Percentiles rank a stretch among this genome's conserved stretches.
phyloP scores from a whole-genome alignment of 2,797 vertebrate genomes.

The Sitta carolinensis region DNA sequence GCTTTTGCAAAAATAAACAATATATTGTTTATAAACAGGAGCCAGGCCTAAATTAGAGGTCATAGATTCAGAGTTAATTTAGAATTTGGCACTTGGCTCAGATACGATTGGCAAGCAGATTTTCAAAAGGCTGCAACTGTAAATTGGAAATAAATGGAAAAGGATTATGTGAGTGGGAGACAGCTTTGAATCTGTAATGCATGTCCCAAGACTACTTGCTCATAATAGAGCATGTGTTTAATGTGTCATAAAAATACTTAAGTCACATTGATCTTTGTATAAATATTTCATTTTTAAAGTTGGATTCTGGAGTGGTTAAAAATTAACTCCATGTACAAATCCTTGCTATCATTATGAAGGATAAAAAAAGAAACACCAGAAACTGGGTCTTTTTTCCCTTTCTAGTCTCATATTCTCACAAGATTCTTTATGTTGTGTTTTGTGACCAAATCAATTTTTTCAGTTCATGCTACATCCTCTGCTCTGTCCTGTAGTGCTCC shows the following conservation, averaged over 20 bases:
- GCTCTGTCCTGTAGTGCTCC: not conserved
- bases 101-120: not conserved
- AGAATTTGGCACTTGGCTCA: conserved; percentile 3
- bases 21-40: not conserved
- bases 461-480: not conserved
- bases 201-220: not conserved
- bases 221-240: conserved; percentile 35
- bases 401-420: not conserved
- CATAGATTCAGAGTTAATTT: conserved; percentile 7
- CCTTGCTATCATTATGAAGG: not conserved
- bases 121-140: conserved; percentile 36
- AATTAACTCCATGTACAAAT: not conserved
- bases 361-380: not conserved
- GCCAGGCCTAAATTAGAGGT: not conserved
- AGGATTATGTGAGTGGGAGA: conserved; percentile 33
- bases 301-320: not conserved
- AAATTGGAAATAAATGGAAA: conserved; percentile 45
- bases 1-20: not conserved
- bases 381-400: not conserved
- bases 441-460: not conserved
- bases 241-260: conserved; percentile 51
- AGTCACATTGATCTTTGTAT: not conserved
- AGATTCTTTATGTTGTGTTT: not conserved
- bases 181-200: conserved; percentile 24
- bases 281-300: conserved; percentile 37